phyloP scores from a whole-genome alignment of 2,797 vertebrate species.

The Ciconia nigra region DNA sequence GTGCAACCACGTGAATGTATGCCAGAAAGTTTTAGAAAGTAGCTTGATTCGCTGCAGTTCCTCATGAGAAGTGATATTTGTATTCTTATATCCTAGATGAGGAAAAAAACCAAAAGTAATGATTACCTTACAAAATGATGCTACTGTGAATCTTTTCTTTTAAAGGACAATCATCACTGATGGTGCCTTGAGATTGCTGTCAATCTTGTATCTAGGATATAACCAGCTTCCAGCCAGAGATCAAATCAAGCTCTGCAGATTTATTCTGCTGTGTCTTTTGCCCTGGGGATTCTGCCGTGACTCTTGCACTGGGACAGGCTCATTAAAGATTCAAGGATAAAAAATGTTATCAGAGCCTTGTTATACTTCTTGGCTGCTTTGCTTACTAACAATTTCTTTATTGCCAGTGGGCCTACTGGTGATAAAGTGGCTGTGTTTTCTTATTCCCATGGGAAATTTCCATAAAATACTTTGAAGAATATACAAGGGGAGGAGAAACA shows the following conservation, averaged over 20 bases:
- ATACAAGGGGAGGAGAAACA: background rate
- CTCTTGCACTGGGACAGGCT: background rate
- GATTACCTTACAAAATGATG: background rate
- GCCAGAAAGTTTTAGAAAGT: background rate
- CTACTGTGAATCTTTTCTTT: background rate
- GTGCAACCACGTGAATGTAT: background rate
- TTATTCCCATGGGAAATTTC: background rate
- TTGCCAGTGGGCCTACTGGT: background rate
- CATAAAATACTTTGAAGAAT: background rate
- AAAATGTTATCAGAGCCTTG: background rate
- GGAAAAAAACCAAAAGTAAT: background rate
- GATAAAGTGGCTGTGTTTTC: background rate
- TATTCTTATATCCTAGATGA: background rate
- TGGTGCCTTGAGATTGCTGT: background rate
- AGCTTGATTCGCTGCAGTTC: background rate
- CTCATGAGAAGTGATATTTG: background rate
- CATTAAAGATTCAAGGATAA: background rate
- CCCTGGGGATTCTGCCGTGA: background rate
- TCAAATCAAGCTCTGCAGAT: background rate
- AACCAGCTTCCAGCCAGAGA: background rate
- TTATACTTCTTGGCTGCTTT: background rate
- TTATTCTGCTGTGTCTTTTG: background rate
- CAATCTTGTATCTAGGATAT: background rate
- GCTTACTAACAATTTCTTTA: constrained; percentile 4
- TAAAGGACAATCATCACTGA: background rate